phyloP scores from a whole-genome alignment of 37 sponge, comb jelly and placozoan genomes.

The Agelas oroides region DNA sequence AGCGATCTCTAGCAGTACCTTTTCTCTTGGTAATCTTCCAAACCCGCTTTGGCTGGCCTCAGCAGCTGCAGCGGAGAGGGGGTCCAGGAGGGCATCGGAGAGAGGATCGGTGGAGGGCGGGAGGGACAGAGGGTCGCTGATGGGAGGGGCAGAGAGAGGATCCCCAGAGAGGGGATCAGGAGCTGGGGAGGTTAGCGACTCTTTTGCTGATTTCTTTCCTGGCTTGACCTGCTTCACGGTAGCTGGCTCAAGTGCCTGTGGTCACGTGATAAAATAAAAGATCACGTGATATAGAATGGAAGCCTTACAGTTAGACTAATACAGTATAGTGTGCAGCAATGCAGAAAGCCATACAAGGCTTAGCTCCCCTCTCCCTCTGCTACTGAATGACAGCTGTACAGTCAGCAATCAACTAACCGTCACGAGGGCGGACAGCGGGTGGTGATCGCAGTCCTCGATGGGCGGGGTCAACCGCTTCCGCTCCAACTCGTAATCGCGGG shows the following conservation, averaged over 20 bases:
- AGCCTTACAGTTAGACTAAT: too few species aligned
- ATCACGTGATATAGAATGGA: too few species aligned
- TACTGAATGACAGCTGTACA: not conserved
- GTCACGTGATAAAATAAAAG: too few species aligned
- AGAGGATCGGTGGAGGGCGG: conserved; percentile 60
- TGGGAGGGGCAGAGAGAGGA: conserved; percentile 22
- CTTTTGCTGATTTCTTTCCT: conserved; percentile 12
- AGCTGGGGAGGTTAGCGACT: not conserved
- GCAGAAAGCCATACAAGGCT: too few species aligned
- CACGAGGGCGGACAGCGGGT: conserved; percentile 59
- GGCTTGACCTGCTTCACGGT: conserved; percentile 5
- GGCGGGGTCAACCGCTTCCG: conserved; percentile 8
- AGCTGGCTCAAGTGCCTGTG: conserved; percentile 30
- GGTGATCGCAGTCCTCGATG: conserved; percentile 45
- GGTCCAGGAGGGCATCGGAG: conserved; percentile 62
- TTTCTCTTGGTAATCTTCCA: not conserved
- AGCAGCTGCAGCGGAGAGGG: conserved; percentile 14
- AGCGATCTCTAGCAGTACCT: too few species aligned
- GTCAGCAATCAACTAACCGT: conserved; percentile 56
- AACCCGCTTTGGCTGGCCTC: conserved; percentile 5
- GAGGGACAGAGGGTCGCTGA: conserved; percentile 56
- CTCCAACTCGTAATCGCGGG: conserved; percentile 67
- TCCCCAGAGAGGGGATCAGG: too few species aligned
- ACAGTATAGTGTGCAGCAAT: too few species aligned
- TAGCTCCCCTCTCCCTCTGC: too few species aligned